Evolutionary conservation across 2,113 vertebrate genomes (phyloP).

Genomic region (Microcebus murinus): DNA sequence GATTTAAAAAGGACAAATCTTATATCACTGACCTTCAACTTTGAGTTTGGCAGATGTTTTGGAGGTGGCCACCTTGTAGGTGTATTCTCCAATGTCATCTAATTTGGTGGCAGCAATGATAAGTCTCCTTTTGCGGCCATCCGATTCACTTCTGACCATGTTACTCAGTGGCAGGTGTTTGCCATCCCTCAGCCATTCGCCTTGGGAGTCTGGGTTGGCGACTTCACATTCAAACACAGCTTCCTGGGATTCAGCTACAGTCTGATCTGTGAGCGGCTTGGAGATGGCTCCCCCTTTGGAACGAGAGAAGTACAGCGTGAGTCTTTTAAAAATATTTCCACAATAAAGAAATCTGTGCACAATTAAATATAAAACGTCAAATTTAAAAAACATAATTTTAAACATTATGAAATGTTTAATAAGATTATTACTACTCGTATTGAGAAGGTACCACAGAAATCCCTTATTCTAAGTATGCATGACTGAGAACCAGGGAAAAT

Average conservation of each 20-base stretch:
- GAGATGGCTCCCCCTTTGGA: slow-evolving; percentile 95
- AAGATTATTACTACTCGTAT: not conserved
- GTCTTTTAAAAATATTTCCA: not conserved
- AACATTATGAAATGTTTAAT: not conserved
- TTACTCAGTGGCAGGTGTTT: slow-evolving; percentile 88
- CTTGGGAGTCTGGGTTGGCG: slow-evolving; percentile 93
- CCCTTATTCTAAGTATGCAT: not conserved
- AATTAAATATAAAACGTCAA: not conserved
- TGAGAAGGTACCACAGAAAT: not conserved
- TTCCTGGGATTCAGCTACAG: slow-evolving; percentile 95
- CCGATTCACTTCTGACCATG: slow-evolving; percentile 89
- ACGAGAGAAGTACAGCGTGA: slow-evolving; percentile 54
- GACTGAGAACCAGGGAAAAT: not conserved
- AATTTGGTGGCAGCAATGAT: slow-evolving; percentile 90
- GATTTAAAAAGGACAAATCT: not conserved
- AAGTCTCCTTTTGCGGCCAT: slow-evolving; percentile 91
- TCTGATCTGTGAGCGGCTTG: slow-evolving; percentile 94
- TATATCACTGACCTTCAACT: slow-evolving; percentile 92
- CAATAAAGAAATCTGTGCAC: not conserved
- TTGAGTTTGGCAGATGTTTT: slow-evolving; percentile 95
- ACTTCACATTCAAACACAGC: slow-evolving; percentile 96
- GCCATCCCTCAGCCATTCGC: slow-evolving; percentile 94
- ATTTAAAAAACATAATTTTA: not conserved
- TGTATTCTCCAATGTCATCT: slow-evolving; percentile 96
- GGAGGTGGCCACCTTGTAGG: slow-evolving; percentile 96